phyloP scores from a whole-genome alignment of 2,113 vertebrate genomes.

The Bettongia penicillata region DNA sequence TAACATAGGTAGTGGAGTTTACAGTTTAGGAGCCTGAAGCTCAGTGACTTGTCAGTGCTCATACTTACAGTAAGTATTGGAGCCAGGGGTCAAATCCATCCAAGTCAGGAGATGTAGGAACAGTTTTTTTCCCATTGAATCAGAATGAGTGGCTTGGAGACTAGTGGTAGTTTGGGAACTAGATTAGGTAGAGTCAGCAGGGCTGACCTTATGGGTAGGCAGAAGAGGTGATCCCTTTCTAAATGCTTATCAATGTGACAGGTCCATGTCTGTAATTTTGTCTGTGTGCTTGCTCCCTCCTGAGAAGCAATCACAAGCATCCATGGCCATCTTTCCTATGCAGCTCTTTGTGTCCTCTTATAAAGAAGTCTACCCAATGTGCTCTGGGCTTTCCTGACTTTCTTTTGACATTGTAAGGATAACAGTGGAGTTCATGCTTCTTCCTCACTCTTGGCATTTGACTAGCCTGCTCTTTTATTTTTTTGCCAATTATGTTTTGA shows the following conservation, averaged over 20 bases:
- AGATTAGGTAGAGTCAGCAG: not conserved
- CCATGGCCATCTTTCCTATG: not conserved
- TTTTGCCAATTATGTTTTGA: not conserved
- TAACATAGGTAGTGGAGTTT: not conserved
- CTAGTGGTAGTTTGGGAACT: not conserved
- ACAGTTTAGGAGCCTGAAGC: not conserved
- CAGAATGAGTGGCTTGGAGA: not conserved
- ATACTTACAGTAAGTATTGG: not conserved
- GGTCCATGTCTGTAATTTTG: not conserved
- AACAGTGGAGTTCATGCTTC: not conserved
- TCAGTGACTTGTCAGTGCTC: not conserved
- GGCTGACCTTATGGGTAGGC: not conserved
- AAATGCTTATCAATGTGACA: too few relatives aligned
- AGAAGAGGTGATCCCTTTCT: not conserved
- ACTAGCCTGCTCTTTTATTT: not conserved
- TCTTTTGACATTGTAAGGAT: not conserved
- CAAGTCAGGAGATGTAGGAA: not conserved
- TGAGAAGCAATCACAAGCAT: not conserved
- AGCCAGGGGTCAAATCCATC: not conserved
- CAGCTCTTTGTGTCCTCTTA: not conserved
- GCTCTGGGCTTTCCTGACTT: not conserved
- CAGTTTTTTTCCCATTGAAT: not conserved
- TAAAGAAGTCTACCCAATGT: not conserved
- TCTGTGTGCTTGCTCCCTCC: not conserved
- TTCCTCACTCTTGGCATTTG: not conserved